Evolutionary conservation across 2,797 vertebrate species (phyloP).

Genomic region (Calcarius lapponicus): DNA sequence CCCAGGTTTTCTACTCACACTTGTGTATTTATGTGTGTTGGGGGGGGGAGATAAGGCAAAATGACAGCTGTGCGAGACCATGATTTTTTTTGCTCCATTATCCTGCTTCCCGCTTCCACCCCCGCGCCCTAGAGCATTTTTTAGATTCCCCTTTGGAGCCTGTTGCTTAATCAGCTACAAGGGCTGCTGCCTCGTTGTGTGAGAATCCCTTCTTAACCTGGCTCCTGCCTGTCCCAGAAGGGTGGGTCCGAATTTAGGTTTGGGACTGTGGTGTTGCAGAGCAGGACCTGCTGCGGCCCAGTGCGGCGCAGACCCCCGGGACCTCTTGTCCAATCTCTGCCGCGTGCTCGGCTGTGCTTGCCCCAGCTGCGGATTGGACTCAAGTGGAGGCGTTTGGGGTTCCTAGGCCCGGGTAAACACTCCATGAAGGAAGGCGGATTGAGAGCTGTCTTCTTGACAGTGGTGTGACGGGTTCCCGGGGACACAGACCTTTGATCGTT

Average conservation of each 20-base stretch:
- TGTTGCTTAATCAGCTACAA: conserved; percentile 53
- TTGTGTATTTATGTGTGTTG: not conserved
- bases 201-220: conserved; percentile 14
- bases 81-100: conserved; percentile 60
- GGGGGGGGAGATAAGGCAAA: not conserved
- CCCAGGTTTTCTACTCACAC: not conserved
- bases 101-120: not conserved
- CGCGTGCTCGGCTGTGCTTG: fast-evolving
- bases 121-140: conserved; percentile 2
- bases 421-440: not conserved
- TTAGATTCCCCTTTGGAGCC: conserved; percentile 55
- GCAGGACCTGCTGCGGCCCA: not conserved
- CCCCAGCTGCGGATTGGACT: not conserved
- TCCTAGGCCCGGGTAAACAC: not conserved
- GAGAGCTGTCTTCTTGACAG: not conserved
- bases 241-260: not conserved
- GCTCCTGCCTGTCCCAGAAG: conserved; percentile 34
- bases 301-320: fast-evolving
- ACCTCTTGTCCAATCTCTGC: fast-evolving
- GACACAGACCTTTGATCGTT: conserved; percentile 38
- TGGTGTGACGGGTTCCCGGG: not conserved
- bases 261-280: not conserved
- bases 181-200: not conserved
- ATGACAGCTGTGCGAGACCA: conserved; percentile 37
- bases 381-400: not conserved